Evolutionary conservation across 2,888 invertebrate species (phyloP), one percentile per base, ranked within the genome.

Genomic region (Zootermopsis nevadensis): DNA sequence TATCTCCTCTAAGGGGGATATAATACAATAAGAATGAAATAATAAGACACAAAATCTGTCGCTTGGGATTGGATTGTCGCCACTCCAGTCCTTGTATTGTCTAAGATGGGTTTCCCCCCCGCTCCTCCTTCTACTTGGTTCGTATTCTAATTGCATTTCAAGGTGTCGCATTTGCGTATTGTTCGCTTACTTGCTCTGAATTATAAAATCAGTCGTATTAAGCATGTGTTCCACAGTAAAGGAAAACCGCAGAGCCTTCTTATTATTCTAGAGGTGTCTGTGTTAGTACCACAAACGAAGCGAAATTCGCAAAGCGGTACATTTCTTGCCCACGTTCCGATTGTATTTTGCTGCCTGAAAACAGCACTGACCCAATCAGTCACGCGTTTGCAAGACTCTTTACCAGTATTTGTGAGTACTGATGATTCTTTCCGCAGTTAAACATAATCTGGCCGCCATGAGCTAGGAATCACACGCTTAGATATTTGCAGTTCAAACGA

Each of bases 21-120:
- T 30, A 69, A 69, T 69, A 31, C 69, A 69, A 69, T 69, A 30
- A 22, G 24, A 69, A 69, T 33, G 69, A 69, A 69, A 69, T 69
- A 69, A 69, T 69, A 69, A 10, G 30, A 33, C 22, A 33, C 33
- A 69, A 69, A 69, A 69, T 69, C 22, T 69, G 69, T 69, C 69
- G 24, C 69, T 1, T 33, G 74, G 38, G 74, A 74, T 35, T 35
- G 19, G 27, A 27, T 38, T 74, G n/a, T 27, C 60, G n/a, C 27
- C 60, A 15, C 60, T 60, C 10, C n/a, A 2, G n/a, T 27, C 6
- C 3, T n/a, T 27, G 74, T 33, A 31, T 38, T 74, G 74, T 38
- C 74, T 74, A n/a, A 74, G 74, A 15, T 33, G 10, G 10, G n/a
- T 0, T 19, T 1, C 22, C 33, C 22, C 12, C 69, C 30, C 31